Conservation (phyloP, 2,797 vertebrate species). For the Micropoecilia bifurca region DNA sequence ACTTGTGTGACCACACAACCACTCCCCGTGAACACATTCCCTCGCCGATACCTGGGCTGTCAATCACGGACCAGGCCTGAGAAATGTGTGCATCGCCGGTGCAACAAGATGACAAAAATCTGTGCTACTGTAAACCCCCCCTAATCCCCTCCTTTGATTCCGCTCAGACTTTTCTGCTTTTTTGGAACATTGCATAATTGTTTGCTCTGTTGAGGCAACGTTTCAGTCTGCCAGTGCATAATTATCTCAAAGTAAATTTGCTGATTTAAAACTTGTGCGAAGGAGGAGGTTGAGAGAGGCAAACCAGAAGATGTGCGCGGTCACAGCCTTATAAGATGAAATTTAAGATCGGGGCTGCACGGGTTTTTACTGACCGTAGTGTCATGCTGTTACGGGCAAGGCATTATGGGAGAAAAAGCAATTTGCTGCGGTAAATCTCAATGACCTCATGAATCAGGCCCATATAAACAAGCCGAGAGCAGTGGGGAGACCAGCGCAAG, state of each 20-base stretch:
- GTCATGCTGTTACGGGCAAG: slow-evolving; percentile 58
- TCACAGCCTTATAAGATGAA: slow-evolving; percentile 55
- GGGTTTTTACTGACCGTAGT: slow-evolving; percentile 62
- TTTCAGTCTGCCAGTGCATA: slow-evolving; percentile 53
- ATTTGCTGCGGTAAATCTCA: slow-evolving; percentile 72
- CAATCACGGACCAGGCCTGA: slow-evolving; percentile 66
- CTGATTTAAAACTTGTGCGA: slow-evolving; percentile 38
- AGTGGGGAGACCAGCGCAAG: slow-evolving; percentile 56
- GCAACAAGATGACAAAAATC: slow-evolving; percentile 66
- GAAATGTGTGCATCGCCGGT: slow-evolving; percentile 56
- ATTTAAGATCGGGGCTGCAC: slow-evolving; percentile 49
- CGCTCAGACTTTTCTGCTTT: background rate
- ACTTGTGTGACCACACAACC: slow-evolving; percentile 35
- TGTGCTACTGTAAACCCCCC: background rate
- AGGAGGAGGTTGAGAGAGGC: background rate
- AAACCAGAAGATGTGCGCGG: slow-evolving; percentile 20
- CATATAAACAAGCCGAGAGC: slow-evolving; percentile 62
- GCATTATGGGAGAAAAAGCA: slow-evolving; percentile 74
- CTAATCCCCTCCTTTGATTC: slow-evolving; percentile 21
- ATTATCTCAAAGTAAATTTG: slow-evolving; percentile 51
- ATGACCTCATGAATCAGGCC: slow-evolving; percentile 74
- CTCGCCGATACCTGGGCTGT: slow-evolving; percentile 65
- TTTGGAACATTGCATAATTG: slow-evolving; percentile 41
- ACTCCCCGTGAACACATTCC: slow-evolving; percentile 38
- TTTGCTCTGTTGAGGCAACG: slow-evolving; percentile 37